These are phyloP conservation scores for Sialia sialis DNA, from an alignment of 2,113 vertebrate species.

Conservation along the genomic window DNA sequence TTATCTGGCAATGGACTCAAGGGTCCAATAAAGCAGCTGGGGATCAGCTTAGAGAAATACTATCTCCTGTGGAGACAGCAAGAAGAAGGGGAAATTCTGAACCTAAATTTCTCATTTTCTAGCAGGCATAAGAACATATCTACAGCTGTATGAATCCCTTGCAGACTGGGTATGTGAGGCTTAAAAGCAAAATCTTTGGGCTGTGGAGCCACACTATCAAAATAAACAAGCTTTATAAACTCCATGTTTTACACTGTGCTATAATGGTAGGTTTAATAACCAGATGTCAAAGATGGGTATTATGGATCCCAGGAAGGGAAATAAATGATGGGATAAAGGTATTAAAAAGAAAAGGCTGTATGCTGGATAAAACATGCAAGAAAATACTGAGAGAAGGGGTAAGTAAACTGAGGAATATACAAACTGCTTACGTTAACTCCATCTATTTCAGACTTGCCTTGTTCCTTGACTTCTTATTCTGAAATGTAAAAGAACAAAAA, in stretches of 20 bases:
- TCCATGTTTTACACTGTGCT: not conserved
- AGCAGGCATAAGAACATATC: not conserved
- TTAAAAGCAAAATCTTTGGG: not conserved
- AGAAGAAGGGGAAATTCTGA: not conserved
- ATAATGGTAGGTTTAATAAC: not conserved
- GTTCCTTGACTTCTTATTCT: not conserved
- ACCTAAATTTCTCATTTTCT: not conserved
- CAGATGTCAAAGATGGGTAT: not conserved
- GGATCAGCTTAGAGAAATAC: conserved; percentile 35
- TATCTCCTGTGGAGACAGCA: conserved; percentile 7
- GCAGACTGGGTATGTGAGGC: not conserved
- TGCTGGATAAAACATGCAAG: not conserved
- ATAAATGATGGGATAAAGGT: not conserved
- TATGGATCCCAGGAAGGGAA: not conserved
- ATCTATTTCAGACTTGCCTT: not conserved
- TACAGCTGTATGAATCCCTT: not conserved
- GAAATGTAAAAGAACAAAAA: not conserved
- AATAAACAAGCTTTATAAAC: not conserved
- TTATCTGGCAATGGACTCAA: conserved; percentile 11
- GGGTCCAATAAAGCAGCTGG: conserved; percentile 15
- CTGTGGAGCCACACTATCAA: not conserved
- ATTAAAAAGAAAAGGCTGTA: not conserved
- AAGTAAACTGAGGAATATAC: not conserved
- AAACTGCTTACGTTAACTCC: not conserved
- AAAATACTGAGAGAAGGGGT: not conserved